A percentile compares a stretch with the other conserved stretches of the same genome.
Evolutionary conservation across 2,888 invertebrate species (phyloP).

Genomic region (Myopa tessellatipennis): DNA sequence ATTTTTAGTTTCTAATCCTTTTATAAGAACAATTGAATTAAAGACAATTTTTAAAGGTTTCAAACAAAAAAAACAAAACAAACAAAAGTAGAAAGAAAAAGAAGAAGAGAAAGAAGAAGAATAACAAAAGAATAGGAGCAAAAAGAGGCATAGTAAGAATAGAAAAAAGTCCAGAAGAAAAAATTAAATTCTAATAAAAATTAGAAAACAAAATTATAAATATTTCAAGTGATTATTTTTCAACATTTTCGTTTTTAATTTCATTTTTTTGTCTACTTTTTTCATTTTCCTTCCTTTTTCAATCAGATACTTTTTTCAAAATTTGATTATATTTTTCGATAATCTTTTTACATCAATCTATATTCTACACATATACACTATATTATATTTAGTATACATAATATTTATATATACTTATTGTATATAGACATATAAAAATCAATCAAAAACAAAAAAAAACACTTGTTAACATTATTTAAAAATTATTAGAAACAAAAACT

Average conservation of each 20-base stretch:
- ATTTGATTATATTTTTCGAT: constrained; percentile 12
- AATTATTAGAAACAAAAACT: constrained; percentile 49
- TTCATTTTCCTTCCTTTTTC: no score
- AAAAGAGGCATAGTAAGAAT: no score
- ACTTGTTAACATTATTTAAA: constrained; percentile 55
- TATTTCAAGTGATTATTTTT: no score
- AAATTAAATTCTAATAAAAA: background rate
- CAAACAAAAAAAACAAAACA: constrained; percentile 48
- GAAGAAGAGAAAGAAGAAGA: no score
- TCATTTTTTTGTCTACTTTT: no score
- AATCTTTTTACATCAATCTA: constrained; percentile 14
- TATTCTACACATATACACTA: background rate
- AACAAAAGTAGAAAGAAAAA: background rate
- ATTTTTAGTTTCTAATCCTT: constrained; percentile 44
- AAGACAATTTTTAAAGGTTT: constrained; percentile 65
- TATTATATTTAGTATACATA: no score
- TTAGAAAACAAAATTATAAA: no score
- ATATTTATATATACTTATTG: constrained; percentile 4
- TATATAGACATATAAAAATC: constrained; percentile 5
- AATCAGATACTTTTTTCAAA: no score
- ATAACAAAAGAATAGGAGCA: no score
- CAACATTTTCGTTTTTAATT: no score
- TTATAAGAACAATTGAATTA: constrained; percentile 51
- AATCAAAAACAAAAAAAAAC: constrained; percentile 19
- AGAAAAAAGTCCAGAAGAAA: background rate